Base-by-base conservation (phyloP, 2,797 vertebrate species). In the Mormyrops attenuatus region DNA sequence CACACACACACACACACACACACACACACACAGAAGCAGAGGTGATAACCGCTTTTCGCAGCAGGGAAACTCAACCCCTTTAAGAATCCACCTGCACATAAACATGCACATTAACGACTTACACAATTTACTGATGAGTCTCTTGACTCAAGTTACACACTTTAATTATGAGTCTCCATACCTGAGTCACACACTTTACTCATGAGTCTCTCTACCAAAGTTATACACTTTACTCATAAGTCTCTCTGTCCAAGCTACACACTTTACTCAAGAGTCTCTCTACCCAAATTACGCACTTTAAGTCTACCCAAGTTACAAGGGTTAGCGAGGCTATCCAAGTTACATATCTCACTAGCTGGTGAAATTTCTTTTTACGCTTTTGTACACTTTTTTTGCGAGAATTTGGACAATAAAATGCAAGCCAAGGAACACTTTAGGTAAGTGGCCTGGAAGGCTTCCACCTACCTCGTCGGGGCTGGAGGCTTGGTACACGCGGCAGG, bases 391-490 rank as follows among this genome's bases (percentile, higher is more conserved):
- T 60, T 60, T 57, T 53, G 52, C 17, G 53, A 6, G 17, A 57
- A 20, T 20, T 17, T 20, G 53, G 53, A 57, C 5, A 57, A 57
- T 57, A 17, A 57, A 57, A 57, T 57, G 15, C 17, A 20, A 20
- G 17, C 4, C 17, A 20, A 17, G 15, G 57, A 60, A 22, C 17
- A n/a, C 55, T 57, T 55, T 5, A 2, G 2, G 17, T 17, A 0
- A 55, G 0, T 22, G 0, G 69, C 30, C 30, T 6, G 34, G 2
- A 38, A 34, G 30, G 1, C 44, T 7, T 17, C 9, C 1, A 5
- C 50, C 22, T 94, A 99, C 99, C 98, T 99, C 99, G 0, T 99
- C 98, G 0, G 99, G 99, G 92, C 98, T 99, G 93, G 99, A 97
- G 0, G 99, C 98, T 96, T 99, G 99, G 95, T 99, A 99, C 1